These are phyloP conservation scores for Sylvicola fuscatus DNA, from an alignment of 2,888 invertebrate genomes.

Conservation along the genomic window DNA sequence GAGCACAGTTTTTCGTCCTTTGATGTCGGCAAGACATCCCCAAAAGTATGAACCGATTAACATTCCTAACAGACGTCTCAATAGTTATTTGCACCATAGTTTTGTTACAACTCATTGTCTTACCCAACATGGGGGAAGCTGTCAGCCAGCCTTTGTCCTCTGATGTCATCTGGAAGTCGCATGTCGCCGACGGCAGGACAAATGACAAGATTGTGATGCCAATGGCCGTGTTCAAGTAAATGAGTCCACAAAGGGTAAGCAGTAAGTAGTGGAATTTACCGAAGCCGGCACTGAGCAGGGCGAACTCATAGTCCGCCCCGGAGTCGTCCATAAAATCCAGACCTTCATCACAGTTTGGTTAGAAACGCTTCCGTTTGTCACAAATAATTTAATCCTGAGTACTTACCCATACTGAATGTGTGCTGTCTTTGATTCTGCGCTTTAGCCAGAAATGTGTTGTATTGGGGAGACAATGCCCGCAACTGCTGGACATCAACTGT, in stretches of 20 bases:
- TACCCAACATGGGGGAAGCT: constrained; percentile 56
- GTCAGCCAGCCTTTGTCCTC: constrained; percentile 58
- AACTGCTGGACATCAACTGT: constrained; percentile 6
- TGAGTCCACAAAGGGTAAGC: constrained; percentile 53
- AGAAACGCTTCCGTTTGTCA: too few species aligned
- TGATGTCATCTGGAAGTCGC: constrained; percentile 62
- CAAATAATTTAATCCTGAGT: background rate
- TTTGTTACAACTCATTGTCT: constrained; percentile 13
- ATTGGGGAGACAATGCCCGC: constrained; percentile 3
- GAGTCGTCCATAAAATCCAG: constrained; percentile 20
- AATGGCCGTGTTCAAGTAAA: constrained; percentile 65
- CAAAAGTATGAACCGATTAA: constrained; percentile 66
- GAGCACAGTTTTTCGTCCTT: constrained; percentile 53
- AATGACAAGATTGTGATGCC: constrained; percentile 65
- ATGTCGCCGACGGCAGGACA: constrained; percentile 62
- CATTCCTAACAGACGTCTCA: too few species aligned
- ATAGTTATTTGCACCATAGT: background rate
- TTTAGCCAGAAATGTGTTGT: constrained; percentile 4
- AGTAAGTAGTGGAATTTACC: constrained; percentile 64
- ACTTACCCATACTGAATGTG: constrained; percentile 6
- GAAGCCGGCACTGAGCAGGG: constrained; percentile 36
- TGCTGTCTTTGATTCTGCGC: constrained; percentile 3
- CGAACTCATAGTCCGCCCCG: constrained; percentile 19
- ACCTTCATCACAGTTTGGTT: too few species aligned
- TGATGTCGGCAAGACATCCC: constrained; percentile 67